These are phyloP conservation scores for Caerostris extrusa DNA, from an alignment of 1,140 invertebrate genomes.

Conservation along the genomic window DNA sequence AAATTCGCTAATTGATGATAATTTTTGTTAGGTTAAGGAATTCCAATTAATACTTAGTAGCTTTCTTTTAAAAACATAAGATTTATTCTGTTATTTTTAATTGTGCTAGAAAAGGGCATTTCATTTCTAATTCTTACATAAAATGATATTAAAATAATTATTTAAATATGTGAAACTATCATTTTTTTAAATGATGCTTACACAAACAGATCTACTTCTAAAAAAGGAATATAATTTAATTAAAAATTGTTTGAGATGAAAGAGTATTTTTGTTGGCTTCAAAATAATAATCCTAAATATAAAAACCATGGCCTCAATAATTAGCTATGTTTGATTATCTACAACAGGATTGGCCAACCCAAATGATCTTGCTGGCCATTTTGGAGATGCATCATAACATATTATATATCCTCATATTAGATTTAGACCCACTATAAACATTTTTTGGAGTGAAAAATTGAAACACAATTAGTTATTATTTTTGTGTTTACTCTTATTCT, in stretches of 20 bases:
- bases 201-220: background rate
- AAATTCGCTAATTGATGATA: too few species aligned
- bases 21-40: too few species aligned
- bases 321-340: background rate
- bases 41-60: too few species aligned
- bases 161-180: background rate
- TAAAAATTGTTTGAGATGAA: background rate
- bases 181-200: background rate
- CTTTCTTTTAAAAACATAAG: too few species aligned
- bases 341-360: background rate
- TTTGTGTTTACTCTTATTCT: too few species aligned
- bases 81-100: too few species aligned
- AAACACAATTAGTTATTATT: too few species aligned
- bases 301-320: background rate
- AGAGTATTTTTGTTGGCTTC: background rate
- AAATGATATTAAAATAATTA: background rate
- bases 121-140: too few species aligned
- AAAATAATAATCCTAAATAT: background rate
- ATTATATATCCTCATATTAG: too few species aligned
- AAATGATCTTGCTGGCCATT: background rate
- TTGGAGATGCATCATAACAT: background rate
- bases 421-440: too few species aligned
- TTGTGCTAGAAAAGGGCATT: too few species aligned
- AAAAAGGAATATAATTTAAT: background rate
- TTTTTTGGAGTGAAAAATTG: too few species aligned